These are phyloP conservation scores for Decapterus maruadsi DNA, from an alignment of 2,797 vertebrate species.

Conservation along the genomic window DNA sequence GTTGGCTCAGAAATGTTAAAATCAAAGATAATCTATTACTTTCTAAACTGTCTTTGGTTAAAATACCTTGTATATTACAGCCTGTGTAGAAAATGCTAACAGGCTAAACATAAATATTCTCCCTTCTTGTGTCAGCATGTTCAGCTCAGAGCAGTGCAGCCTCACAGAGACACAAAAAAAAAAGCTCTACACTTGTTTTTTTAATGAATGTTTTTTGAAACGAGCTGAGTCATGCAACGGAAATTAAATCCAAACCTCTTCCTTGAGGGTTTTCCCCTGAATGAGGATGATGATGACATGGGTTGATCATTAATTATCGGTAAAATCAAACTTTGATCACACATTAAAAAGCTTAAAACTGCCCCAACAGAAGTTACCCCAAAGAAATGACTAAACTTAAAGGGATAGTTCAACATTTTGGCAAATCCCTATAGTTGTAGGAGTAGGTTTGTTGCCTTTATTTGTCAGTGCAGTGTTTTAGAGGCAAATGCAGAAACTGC, in stretches of 20 bases:
- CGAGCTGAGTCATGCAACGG: not conserved
- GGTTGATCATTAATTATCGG: not conserved
- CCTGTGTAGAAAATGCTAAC: not conserved
- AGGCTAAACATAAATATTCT: not conserved
- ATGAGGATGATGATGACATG: not conserved
- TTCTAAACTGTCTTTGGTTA: too few relatives aligned
- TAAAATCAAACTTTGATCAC: not conserved
- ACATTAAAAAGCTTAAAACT: not conserved
- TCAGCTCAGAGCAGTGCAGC: not conserved
- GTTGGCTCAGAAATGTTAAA: too few relatives aligned
- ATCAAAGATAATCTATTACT: too few relatives aligned
- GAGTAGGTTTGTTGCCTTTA: too few relatives aligned
- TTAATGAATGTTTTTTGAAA: too few relatives aligned
- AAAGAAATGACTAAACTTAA: not conserved
- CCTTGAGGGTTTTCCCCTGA: not conserved
- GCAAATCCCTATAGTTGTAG: too few relatives aligned
- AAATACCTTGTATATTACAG: too few relatives aligned
- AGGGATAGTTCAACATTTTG: too few relatives aligned
- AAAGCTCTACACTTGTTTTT: not conserved
- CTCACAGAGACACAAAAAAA: not conserved
- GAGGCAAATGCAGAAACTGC: too few relatives aligned
- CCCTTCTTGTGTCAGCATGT: not conserved
- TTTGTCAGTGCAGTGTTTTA: too few relatives aligned
- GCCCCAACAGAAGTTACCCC: too few relatives aligned
- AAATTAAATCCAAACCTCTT: not conserved